These are phyloP conservation scores for Drosophila rellima DNA, from an alignment of 2,888 invertebrate species.

Conservation along the genomic window DNA sequence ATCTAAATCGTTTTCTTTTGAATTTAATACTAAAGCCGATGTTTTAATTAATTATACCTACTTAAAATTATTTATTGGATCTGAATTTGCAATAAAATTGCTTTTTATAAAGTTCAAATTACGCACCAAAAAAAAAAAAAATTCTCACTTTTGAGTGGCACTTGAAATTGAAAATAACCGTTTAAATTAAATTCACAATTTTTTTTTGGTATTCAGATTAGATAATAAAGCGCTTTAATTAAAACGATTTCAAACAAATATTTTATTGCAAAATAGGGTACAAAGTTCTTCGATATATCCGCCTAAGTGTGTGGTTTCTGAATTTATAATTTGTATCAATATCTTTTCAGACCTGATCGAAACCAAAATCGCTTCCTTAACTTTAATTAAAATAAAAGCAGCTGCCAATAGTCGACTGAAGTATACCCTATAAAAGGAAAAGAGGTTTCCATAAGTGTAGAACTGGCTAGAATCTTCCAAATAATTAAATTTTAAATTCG, in stretches of 20 bases:
- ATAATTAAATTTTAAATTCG: no score
- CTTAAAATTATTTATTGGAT: constrained; percentile 33
- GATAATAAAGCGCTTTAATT: constrained; percentile 41
- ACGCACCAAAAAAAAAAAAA: not conserved
- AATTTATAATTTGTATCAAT: constrained; percentile 1
- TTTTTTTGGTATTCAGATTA: constrained; percentile 36
- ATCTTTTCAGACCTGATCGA: not conserved
- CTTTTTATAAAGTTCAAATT: constrained; percentile 33
- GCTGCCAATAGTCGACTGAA: not conserved
- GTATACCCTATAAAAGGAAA: constrained; percentile 9
- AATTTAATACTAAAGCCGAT: constrained; percentile 20
- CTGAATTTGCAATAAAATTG: constrained; percentile 13
- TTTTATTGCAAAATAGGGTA: constrained; percentile 4
- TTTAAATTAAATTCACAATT: constrained; percentile 47
- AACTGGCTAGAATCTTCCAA: no score
- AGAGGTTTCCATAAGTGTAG: no score
- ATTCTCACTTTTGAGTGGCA: constrained; percentile 43
- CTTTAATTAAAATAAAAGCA: not conserved
- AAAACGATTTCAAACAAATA: constrained; percentile 20
- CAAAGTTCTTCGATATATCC: constrained; percentile 3
- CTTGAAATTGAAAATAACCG: constrained; percentile 48
- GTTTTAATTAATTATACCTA: constrained; percentile 19
- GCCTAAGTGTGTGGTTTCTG: not conserved
- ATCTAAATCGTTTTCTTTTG: constrained; percentile 28
- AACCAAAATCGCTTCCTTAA: not conserved